phyloP scores from a whole-genome alignment of 2,113 vertebrate genomes.

The Syngnathus scovelli region DNA sequence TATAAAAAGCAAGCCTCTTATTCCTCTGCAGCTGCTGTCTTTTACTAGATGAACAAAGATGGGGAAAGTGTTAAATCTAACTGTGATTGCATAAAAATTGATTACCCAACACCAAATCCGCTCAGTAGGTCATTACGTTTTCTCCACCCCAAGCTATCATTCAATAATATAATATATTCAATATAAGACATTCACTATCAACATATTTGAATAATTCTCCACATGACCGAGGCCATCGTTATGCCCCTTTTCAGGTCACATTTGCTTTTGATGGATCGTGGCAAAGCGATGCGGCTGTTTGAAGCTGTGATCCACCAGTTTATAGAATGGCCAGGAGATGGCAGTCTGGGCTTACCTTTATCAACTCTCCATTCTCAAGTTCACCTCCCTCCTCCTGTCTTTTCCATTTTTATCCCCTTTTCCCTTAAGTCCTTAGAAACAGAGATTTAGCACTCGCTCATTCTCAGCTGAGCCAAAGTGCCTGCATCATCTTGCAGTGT shows the following conservation, averaged over 20 bases:
- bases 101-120: conserved; percentile 26
- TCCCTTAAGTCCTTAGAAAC: conserved; percentile 61
- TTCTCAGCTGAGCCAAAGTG: conserved; percentile 24
- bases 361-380: conserved; percentile 9
- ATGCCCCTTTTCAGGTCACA: conserved; percentile 41
- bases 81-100: conserved; percentile 48
- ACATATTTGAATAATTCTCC: conserved; percentile 16
- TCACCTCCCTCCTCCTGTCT: conserved; percentile 40
- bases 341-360: conserved; percentile 54
- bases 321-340: conserved; percentile 43
- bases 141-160: conserved; percentile 11
- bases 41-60: conserved; percentile 37
- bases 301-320: conserved; percentile 25
- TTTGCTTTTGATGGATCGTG: conserved; percentile 37
- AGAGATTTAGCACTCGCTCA: conserved; percentile 41
- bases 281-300: conserved; percentile 42
- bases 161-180: too few relatives aligned
- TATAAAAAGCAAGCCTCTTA: conserved; percentile 19
- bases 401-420: conserved; percentile 66
- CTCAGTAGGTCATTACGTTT: conserved; percentile 44
- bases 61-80: conserved; percentile 40
- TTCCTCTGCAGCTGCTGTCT: conserved; percentile 24
- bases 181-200: not conserved
- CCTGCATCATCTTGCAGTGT: conserved; percentile 32
- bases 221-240: conserved; percentile 19